These are phyloP conservation scores for Nomada ruficornis DNA, from an alignment of 2,888 invertebrate species.

Conservation along the genomic window DNA sequence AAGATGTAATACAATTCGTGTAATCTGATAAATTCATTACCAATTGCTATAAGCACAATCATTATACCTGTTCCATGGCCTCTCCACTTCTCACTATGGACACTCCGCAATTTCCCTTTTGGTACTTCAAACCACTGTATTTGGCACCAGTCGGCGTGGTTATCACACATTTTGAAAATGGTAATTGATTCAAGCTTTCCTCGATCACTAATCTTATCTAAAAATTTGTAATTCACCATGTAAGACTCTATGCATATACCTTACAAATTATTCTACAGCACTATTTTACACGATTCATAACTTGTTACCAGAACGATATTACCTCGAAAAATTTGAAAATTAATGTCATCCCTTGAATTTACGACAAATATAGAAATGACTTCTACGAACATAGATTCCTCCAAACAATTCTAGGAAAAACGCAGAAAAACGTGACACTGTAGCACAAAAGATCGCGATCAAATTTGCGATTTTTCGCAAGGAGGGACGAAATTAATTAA, in stretches of 20 bases:
- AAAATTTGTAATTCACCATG: slow-evolving; percentile 60
- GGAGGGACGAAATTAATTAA: background rate
- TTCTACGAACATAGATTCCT: background rate
- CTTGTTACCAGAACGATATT: too few relatives aligned
- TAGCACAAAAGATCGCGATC: too few relatives aligned
- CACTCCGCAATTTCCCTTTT: slow-evolving; percentile 99
- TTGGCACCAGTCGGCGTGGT: slow-evolving; percentile 96
- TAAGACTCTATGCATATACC: background rate
- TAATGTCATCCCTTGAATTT: background rate
- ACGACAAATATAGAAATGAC: background rate
- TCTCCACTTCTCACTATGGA: slow-evolving; percentile 97
- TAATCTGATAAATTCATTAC: background rate
- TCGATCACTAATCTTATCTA: slow-evolving; percentile 98
- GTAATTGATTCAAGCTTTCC: slow-evolving; percentile 98
- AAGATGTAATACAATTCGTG: slow-evolving; percentile 61
- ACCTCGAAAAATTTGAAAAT: background rate
- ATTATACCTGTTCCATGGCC: slow-evolving; percentile 94
- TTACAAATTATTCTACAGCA: too few relatives aligned
- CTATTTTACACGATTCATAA: too few relatives aligned
- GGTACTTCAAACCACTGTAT: slow-evolving; percentile 97
- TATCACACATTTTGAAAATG: slow-evolving; percentile 95
- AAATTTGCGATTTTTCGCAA: too few relatives aligned
- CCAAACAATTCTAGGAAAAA: background rate
- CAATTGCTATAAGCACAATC: background rate
- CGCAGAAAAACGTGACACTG: background rate